Base-by-base conservation (phyloP, 2,888 invertebrate genomes). In the Patella caerulea region DNA sequence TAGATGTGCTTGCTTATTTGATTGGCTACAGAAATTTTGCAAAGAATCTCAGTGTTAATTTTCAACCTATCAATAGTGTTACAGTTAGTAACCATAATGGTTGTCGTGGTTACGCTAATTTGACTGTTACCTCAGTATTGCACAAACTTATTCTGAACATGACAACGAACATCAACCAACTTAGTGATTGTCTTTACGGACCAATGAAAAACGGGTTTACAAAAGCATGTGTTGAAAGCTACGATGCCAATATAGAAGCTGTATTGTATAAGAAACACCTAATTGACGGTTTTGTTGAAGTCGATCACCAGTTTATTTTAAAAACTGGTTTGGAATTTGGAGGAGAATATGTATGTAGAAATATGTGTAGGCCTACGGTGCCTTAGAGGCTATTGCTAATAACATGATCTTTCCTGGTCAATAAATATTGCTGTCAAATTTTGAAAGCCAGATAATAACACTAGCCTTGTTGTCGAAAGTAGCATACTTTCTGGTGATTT, bases 311-410 rank as follows among this genome's bases (percentile, higher is more conserved):
- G 45, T 79, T 72, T 5, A 81, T 88, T 53, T 45, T 29, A 9
- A 54, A 78, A 7, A 76, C 83, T n/a, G 87, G 86, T 11, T 65
- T 88, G 12, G 88, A 88, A 80, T 88, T 88, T 81, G 88, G 88
- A 15, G 87, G 86, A 11, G 29, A 45, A 2, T 84, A 84, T 79
- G 85, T 84, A 14, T 88, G 88, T 75, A 77, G 84, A 53, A 45
- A 45, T 45, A 45, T 4, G 7, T 45, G 45, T 45, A 45, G 45
- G 45, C 45, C 45, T 45, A 45, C 7, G 5, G 45, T 2, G 7
- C 45, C 45, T 45, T 45, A 45, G 1, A 45, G 45, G 9, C 9
- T 7, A 45, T 45, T 45, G 9, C 45, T 45, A 45, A 45, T 45
- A 45, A 45, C 45, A 45, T 45, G 45, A 45, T 45, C 45, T 45